A percentile compares a stretch with the other conserved stretches of the same genome.
These are phyloP conservation scores for Drosophila lutescens DNA, from an alignment of 2,888 invertebrate genomes.

Conservation along the genomic window DNA sequence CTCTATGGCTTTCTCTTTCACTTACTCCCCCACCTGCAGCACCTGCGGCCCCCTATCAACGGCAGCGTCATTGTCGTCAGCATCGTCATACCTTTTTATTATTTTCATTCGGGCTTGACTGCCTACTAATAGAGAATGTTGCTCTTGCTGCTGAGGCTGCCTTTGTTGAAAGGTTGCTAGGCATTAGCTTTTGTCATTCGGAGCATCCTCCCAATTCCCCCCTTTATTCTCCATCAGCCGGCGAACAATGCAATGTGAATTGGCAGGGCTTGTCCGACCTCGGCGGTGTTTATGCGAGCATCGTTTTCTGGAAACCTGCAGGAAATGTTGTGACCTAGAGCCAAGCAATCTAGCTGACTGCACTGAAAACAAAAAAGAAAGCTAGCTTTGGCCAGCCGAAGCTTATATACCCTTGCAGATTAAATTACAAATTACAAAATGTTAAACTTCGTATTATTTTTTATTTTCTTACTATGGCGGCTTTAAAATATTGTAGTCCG, in stretches of 20 bases:
- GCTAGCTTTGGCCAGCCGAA: too few relatives aligned
- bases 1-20: slow-evolving; percentile 48
- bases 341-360: too few relatives aligned
- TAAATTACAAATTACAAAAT: too few relatives aligned
- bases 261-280: slow-evolving; percentile 48
- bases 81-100: slow-evolving; percentile 62
- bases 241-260: slow-evolving; percentile 76
- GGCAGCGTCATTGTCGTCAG: slow-evolving; percentile 52
- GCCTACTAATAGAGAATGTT: slow-evolving; percentile 71
- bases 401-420: too few relatives aligned
- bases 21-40: slow-evolving; percentile 5
- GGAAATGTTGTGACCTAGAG: too few relatives aligned
- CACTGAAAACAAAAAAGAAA: too few relatives aligned
- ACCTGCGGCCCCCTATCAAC: slow-evolving; percentile 62
- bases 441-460: too few relatives aligned
- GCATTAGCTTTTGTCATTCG: slow-evolving; percentile 78
- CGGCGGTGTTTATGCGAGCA: not conserved
- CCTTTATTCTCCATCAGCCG: slow-evolving; percentile 41
- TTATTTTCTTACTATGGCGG: too few relatives aligned
- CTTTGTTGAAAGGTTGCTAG: slow-evolving; percentile 72
- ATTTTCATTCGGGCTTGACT: slow-evolving; percentile 68
- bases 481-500: too few relatives aligned
- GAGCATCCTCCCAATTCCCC: slow-evolving; percentile 52
- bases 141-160: slow-evolving; percentile 37
- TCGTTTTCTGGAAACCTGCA: not conserved